These are phyloP conservation scores for Hydractinia symbiolongicarpus DNA, from an alignment of 30 jellyfish, hydroid and myxozoan genomes.

Conservation along the genomic window DNA sequence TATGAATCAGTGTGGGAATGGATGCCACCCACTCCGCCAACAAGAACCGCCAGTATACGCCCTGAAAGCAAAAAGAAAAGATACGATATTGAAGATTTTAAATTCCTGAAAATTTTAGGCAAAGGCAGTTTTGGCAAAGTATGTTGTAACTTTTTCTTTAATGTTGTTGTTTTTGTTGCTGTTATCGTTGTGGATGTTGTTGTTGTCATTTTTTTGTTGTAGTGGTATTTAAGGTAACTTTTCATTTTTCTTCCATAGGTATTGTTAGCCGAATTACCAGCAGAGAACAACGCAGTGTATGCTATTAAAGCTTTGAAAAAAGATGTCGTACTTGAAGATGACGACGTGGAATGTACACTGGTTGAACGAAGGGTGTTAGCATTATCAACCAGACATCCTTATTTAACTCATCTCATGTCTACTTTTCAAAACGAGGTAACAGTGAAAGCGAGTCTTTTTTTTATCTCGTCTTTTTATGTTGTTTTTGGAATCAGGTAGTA, in stretches of 20 bases:
- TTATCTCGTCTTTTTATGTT: too few species aligned
- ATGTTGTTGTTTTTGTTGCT: neutral
- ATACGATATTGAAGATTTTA: conserved; percentile 64
- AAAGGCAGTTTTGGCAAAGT: conserved; percentile 99
- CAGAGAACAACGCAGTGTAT: conserved; percentile 65
- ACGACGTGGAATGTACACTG: conserved; percentile 93
- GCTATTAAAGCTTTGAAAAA: conserved; percentile 95
- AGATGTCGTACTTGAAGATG: conserved; percentile 97
- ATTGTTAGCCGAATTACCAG: conserved; percentile 75
- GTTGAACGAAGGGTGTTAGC: conserved; percentile 92
- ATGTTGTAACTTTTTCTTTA: neutral
- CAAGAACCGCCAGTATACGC: conserved; percentile 81
- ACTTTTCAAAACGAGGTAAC: conserved; percentile 88
- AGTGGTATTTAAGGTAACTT: neutral
- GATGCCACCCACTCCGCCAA: conserved; percentile 93
- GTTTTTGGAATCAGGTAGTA: too few species aligned
- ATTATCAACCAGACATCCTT: conserved; percentile 92
- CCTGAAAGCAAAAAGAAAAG: conserved; percentile 72
- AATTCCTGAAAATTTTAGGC: conserved; percentile 78
- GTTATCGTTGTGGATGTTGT: neutral
- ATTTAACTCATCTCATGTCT: conserved; percentile 83
- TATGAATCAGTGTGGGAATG: conserved; percentile 96
- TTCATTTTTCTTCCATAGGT: conserved; percentile 43
- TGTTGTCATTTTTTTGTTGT: neutral
- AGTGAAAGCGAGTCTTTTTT: neutral